phyloP scores from a whole-genome alignment of 2,797 vertebrate genomes.

The Molossus molossus region DNA sequence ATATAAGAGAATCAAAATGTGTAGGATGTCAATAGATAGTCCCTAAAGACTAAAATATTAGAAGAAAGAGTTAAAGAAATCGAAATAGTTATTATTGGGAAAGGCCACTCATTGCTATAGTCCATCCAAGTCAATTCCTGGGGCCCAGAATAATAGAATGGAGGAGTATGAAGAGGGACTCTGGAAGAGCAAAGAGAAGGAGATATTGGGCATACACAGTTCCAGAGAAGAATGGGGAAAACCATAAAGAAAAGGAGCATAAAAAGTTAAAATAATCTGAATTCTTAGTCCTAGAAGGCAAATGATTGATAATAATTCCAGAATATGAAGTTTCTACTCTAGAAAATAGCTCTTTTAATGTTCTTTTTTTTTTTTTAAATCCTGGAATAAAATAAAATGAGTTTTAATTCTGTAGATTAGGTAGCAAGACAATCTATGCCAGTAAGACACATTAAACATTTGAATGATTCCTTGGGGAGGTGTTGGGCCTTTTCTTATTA shows the following conservation, averaged over 20 bases:
- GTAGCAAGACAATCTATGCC: neutral
- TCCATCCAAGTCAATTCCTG: neutral
- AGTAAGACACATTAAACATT: neutral
- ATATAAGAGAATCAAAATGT: neutral
- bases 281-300: conserved; percentile 61
- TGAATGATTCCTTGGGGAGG: conserved; percentile 17
- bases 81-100: neutral
- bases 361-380: neutral
- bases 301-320: neutral
- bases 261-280: conserved; percentile 40
- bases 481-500: conserved; percentile 1
- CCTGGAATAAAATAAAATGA: neutral
- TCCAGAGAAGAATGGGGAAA: conserved; percentile 4
- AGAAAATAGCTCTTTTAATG: neutral
- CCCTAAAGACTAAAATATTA: neutral
- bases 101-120: neutral
- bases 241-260: conserved; percentile 1
- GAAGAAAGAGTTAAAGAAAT: conserved; percentile 45
- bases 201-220: neutral
- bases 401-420: conserved; percentile 20
- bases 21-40: neutral
- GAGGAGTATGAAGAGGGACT: neutral
- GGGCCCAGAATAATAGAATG: neutral
- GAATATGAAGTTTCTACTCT: neutral
- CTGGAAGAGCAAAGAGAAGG: conserved; percentile 9